Base-by-base conservation (phyloP, 2,888 invertebrate genomes). In the Schrankia costaestrigalis region DNA sequence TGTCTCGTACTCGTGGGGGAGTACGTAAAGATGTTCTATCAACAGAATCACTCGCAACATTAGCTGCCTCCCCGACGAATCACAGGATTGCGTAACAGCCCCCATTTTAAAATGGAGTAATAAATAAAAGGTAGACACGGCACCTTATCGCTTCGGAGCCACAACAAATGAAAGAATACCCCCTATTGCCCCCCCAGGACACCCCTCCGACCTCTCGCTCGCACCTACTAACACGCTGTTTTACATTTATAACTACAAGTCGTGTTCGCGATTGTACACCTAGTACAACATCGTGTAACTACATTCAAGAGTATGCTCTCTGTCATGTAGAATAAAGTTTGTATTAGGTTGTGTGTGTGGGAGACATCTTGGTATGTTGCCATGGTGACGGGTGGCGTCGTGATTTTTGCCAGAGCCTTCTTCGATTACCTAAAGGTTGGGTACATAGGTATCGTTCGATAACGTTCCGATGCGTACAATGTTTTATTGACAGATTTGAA, bases 191-290 rank as follows among this genome's bases (percentile, higher is more conserved):
- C 62, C 56, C 44, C 56, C 52, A 38, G 33, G 13, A 46, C 25
- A 35, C 41, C 51, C 51, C 53, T 49, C 60, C 48, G 35, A 42
- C 13, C 56, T 38, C 57, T 56, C 47, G 66, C 71, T 62, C 72
- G 71, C 69, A 58, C 51, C 68, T 71, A 59, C 67, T 75, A 80
- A 81, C n/a, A 73, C 73, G 62, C 57, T 79, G 86, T 85, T 86
- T 86, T 86, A 88, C 87, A 88, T 87, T 87, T 87, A 87, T 86
- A 84, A 83, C 76, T 84, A 84, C 87, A 83, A 75, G 74, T 72
- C 65, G 57, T 67, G 71, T 68, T 70, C 65, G 63, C 63, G 57
- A 57, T 51, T 53, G 56, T 56, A 55, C 57, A 55, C 46, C 40
- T 41, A 40, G 30, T 38, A 44, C 40, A 35, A 32, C 40, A 9